A percentile compares a stretch with the other conserved stretches of the same genome.
These are phyloP conservation scores for Petrosia ficiformis DNA, from an alignment of 37 sponge, comb jelly and placozoan species.

Conservation along the genomic window DNA sequence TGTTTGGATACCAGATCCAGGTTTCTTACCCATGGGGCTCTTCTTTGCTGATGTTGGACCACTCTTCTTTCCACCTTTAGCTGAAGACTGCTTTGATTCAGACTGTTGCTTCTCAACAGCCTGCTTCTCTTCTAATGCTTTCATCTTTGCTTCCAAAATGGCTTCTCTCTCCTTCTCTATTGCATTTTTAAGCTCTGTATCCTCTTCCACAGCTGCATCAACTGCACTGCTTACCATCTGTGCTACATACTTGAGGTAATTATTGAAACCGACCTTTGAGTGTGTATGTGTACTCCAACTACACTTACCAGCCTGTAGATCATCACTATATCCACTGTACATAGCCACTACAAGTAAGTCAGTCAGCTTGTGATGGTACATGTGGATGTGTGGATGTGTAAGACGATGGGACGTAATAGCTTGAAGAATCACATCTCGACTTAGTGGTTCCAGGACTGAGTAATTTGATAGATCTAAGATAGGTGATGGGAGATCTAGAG, in stretches of 20 bases:
- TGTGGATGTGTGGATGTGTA: constrained; percentile 51
- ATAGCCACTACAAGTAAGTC: constrained; percentile 37
- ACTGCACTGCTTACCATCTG: constrained; percentile 35
- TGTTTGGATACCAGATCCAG: neutral
- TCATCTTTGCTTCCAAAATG: constrained; percentile 16
- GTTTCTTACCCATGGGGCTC: neutral
- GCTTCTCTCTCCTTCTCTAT: constrained; percentile 12
- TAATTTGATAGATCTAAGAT: constrained; percentile 10
- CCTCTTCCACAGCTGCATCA: constrained; percentile 36
- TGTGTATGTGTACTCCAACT: constrained; percentile 43
- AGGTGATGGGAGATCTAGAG: constrained; percentile 8
- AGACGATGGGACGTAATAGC: constrained; percentile 3
- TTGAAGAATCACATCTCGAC: constrained; percentile 34
- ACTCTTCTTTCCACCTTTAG: constrained; percentile 27
- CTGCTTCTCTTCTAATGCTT: constrained; percentile 1
- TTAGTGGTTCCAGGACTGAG: constrained; percentile 19
- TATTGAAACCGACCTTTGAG: constrained; percentile 72
- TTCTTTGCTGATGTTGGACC: constrained; percentile 5
- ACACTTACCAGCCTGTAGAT: constrained; percentile 20
- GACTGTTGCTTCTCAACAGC: neutral
- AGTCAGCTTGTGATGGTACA: constrained; percentile 46
- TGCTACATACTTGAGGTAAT: constrained; percentile 54
- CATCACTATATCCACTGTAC: constrained; percentile 53
- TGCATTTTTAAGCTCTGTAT: constrained; percentile 23
- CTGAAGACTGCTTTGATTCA: constrained; percentile 11